These are phyloP conservation scores for Isurus oxyrinchus DNA, from an alignment of 2,113 vertebrate species.

Conservation along the genomic window DNA sequence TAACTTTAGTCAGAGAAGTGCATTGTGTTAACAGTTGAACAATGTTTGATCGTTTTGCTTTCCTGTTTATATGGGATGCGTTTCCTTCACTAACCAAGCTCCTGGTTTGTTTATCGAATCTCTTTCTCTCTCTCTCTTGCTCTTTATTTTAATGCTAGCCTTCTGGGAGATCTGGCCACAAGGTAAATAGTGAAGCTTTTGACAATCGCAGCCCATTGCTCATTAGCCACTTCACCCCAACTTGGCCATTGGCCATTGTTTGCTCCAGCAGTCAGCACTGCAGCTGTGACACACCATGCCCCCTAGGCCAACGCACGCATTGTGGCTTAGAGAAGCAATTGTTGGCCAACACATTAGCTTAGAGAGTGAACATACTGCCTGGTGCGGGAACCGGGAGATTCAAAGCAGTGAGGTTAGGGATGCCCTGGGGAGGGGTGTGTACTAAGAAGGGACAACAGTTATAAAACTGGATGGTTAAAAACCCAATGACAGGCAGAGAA, in stretches of 20 bases:
- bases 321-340: not conserved
- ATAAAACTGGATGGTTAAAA: too few species aligned
- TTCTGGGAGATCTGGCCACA: constrained; percentile 86
- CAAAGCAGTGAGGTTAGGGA: too few species aligned
- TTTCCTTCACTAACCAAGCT: not conserved
- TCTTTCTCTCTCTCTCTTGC: constrained; percentile 17
- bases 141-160: constrained; percentile 51
- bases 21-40: not conserved
- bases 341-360: not conserved
- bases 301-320: not conserved
- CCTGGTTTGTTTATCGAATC: not conserved
- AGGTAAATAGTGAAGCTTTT: constrained; percentile 62
- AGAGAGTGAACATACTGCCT: not conserved
- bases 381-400: not conserved
- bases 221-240: not conserved
- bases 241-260: not conserved
- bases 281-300: not conserved
- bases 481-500: too few species aligned
- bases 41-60: not conserved
- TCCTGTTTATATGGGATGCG: not conserved
- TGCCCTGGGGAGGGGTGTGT: too few species aligned
- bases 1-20: not conserved
- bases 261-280: not conserved
- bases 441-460: too few species aligned
- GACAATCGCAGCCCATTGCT: not conserved